phyloP scores from a whole-genome alignment of 2,797 vertebrate genomes.

The Pangasius mekongensis region DNA sequence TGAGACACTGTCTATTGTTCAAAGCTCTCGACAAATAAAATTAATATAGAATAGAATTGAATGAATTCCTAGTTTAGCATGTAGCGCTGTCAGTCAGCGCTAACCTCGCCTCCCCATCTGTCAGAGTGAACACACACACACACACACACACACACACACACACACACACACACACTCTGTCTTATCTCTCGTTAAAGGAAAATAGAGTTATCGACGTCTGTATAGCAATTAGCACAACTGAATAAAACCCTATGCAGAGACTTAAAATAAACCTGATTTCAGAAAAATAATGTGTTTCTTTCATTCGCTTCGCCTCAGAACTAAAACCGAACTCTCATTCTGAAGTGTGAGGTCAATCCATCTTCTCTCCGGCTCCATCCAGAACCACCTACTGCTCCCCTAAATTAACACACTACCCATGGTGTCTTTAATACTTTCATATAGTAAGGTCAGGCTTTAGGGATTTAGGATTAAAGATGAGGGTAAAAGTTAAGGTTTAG shows the following conservation, averaged over 20 bases:
- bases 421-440: neutral
- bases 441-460: neutral
- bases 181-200: conserved; percentile 40
- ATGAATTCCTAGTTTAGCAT: conserved; percentile 29
- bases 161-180: neutral
- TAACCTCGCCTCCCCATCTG: conserved; percentile 46
- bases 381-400: conserved; percentile 2
- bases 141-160: neutral
- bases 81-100: conserved; percentile 38
- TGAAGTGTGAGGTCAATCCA: conserved; percentile 2
- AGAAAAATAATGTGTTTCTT: neutral
- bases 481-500: neutral
- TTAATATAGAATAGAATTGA: too few species aligned
- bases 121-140: neutral
- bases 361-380: neutral
- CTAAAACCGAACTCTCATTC: neutral
- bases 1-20: neutral
- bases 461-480: neutral
- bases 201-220: conserved; percentile 50
- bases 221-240: conserved; percentile 38
- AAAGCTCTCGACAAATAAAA: neutral
- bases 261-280: conserved; percentile 18
- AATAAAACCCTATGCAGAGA: conserved; percentile 10
- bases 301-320: neutral
- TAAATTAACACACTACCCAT: conserved; percentile 3